Conservation (phyloP, 2,113 vertebrate genomes). For the Seriola quinqueradiata region DNA sequence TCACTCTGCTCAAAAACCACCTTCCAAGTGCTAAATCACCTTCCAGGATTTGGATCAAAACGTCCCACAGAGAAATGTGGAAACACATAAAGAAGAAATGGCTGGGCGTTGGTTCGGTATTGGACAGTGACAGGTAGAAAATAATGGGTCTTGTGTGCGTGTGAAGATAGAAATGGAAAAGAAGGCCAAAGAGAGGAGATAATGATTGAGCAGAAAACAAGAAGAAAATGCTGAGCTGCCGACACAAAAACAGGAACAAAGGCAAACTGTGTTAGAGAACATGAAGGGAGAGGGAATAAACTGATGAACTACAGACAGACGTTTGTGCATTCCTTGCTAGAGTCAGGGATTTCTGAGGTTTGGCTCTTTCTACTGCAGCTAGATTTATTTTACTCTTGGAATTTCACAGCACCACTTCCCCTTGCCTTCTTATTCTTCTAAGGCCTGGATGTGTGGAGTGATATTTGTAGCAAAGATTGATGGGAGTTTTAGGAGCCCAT, state of each 20-base stretch:
- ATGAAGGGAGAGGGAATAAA: slow-evolving; percentile 43
- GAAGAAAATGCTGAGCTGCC: slow-evolving; percentile 5
- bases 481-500: slow-evolving; percentile 63
- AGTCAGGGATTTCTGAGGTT: slow-evolving; percentile 78
- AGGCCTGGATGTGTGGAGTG: slow-evolving; percentile 42
- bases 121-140: slow-evolving; percentile 27
- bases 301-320: slow-evolving; percentile 54
- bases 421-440: slow-evolving; percentile 47
- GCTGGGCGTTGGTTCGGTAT: slow-evolving; percentile 9
- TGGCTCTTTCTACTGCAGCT: slow-evolving; percentile 69
- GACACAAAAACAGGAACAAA: slow-evolving; percentile 43
- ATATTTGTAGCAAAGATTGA: slow-evolving; percentile 69
- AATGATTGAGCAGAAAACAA: not conserved
- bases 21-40: slow-evolving; percentile 26
- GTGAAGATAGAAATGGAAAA: slow-evolving; percentile 26
- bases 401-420: slow-evolving; percentile 52
- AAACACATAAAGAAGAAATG: slow-evolving; percentile 11
- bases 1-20: slow-evolving; percentile 22
- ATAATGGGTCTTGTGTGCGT: slow-evolving; percentile 18
- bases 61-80: not conserved
- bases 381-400: slow-evolving; percentile 76
- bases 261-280: slow-evolving; percentile 45
- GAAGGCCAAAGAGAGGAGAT: slow-evolving; percentile 16
- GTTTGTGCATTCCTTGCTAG: slow-evolving; percentile 63
- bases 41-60: slow-evolving; percentile 21